These are phyloP conservation scores for Plagodis pulveraria DNA, from an alignment of 2,888 invertebrate species.

Conservation along the genomic window DNA sequence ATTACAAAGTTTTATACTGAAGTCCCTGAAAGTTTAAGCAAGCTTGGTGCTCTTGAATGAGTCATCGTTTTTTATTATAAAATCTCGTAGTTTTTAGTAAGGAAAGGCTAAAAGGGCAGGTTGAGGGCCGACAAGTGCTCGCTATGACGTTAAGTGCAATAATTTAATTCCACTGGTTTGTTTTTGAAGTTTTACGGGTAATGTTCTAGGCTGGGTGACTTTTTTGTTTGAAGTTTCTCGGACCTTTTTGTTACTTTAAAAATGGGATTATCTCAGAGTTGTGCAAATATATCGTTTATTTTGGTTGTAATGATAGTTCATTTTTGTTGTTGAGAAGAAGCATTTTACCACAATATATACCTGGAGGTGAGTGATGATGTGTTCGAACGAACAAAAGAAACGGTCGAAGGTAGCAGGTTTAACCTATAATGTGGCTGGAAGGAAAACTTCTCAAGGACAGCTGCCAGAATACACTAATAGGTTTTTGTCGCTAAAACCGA, in stretches of 20 bases:
- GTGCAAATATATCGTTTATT: too few relatives aligned
- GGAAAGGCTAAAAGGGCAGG: conserved; percentile 39
- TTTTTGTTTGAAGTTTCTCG: conserved; percentile 9
- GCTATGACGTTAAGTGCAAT: conserved; percentile 42
- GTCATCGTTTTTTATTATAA: conserved; percentile 37
- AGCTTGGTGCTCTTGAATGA: conserved; percentile 30
- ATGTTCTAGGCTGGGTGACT: conserved; percentile 12
- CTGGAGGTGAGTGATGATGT: too few relatives aligned
- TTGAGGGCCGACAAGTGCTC: conserved; percentile 44
- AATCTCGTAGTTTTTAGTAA: conserved; percentile 46
- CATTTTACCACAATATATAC: too few relatives aligned
- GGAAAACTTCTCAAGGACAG: too few relatives aligned
- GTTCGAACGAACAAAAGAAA: too few relatives aligned
- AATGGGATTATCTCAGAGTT: too few relatives aligned
- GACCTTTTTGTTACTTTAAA: not conserved
- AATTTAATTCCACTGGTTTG: conserved; percentile 36
- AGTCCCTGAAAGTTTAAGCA: conserved; percentile 39
- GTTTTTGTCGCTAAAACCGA: too few relatives aligned
- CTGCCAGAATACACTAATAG: too few relatives aligned
- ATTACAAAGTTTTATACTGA: conserved; percentile 37
- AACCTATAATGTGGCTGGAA: too few relatives aligned
- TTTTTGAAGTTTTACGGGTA: conserved; percentile 9
- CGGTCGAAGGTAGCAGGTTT: too few relatives aligned
- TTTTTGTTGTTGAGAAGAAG: too few relatives aligned
- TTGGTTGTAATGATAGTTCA: too few relatives aligned